Evolutionary conservation across 2,797 vertebrate genomes (phyloP).

Genomic region (Anomalospiza imberbis): DNA sequence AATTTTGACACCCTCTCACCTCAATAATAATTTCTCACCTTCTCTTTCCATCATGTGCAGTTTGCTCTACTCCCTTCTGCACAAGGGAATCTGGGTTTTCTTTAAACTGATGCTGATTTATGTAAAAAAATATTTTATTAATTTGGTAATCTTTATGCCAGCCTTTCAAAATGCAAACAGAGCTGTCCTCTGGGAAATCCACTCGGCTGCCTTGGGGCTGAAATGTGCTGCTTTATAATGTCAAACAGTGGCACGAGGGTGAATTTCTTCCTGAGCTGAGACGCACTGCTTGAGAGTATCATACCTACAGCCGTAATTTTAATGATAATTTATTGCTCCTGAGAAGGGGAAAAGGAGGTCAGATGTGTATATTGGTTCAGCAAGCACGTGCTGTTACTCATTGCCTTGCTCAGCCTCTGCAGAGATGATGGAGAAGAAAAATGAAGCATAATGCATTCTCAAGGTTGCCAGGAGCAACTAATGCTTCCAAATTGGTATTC

Average conservation of each 20-base stretch:
- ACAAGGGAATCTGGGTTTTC: not conserved
- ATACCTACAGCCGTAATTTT: conserved; percentile 10
- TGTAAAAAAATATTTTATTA: conserved; percentile 53
- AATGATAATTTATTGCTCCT: conserved; percentile 56
- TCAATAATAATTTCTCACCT: not conserved
- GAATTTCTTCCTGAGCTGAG: not conserved
- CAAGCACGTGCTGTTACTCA: not conserved
- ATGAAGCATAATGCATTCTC: conserved; percentile 60
- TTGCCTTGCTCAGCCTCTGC: conserved; percentile 14
- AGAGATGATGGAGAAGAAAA: conserved; percentile 35
- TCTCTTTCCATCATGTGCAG: not conserved
- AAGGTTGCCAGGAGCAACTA: conserved; percentile 63
- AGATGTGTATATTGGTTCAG: conserved; percentile 6
- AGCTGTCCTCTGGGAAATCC: conserved; percentile 28
- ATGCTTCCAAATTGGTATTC: conserved; percentile 66
- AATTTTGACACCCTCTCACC: not conserved
- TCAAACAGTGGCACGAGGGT: not conserved
- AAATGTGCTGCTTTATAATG: conserved; percentile 14
- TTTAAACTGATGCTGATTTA: conserved; percentile 32
- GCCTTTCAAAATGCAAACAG: conserved; percentile 54
- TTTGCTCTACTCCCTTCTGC: not conserved
- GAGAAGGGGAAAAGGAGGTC: conserved; percentile 55
- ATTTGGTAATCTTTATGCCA: conserved; percentile 48
- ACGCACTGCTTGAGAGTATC: conserved; percentile 2
- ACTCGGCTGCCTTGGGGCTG: not conserved